These are phyloP conservation scores for Tribolium madens DNA, from an alignment of 1,140 invertebrate genomes.

Conservation along the genomic window DNA sequence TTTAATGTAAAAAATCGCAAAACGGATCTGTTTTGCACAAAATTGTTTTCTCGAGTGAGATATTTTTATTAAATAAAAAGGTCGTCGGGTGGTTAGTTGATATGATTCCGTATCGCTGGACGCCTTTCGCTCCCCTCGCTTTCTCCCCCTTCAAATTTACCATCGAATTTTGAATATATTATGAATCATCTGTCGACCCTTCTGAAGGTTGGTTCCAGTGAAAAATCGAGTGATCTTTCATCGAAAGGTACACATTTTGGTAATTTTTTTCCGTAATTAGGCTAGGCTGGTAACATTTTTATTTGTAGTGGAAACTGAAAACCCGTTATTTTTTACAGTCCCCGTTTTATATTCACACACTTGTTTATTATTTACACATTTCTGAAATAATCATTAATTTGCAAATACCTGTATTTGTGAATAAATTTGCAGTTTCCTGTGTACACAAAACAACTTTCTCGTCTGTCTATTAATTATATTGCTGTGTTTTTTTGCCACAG, in stretches of 20 bases:
- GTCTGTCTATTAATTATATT: constrained; percentile 12
- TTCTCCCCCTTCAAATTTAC: constrained; percentile 21
- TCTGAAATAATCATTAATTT: constrained; percentile 35
- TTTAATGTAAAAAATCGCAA: not conserved
- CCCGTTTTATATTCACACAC: not conserved
- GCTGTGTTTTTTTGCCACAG: constrained; percentile 3
- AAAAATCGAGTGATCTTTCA: constrained; percentile 8
- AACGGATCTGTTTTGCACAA: not conserved
- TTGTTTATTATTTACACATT: constrained; percentile 32
- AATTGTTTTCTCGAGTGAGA: not conserved
- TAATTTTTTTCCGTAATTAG: constrained; percentile 4
- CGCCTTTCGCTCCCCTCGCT: not conserved
- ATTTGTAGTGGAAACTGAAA: constrained; percentile 10
- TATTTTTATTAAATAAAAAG: constrained; percentile 14
- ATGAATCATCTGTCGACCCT: constrained; percentile 33
- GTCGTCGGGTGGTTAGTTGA: constrained; percentile 5
- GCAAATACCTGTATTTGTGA: constrained; percentile 17
- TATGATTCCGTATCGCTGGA: constrained; percentile 7
- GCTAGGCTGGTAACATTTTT: not conserved
- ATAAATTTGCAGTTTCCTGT: constrained; percentile 37
- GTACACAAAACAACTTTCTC: constrained; percentile 38
- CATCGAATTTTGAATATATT: constrained; percentile 37
- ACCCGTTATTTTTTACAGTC: constrained; percentile 13
- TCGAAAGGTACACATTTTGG: not conserved
- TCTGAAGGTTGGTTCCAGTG: not conserved